Conservation (phyloP, 2,113 vertebrate genomes). For the Hypomesus transpacificus region DNA sequence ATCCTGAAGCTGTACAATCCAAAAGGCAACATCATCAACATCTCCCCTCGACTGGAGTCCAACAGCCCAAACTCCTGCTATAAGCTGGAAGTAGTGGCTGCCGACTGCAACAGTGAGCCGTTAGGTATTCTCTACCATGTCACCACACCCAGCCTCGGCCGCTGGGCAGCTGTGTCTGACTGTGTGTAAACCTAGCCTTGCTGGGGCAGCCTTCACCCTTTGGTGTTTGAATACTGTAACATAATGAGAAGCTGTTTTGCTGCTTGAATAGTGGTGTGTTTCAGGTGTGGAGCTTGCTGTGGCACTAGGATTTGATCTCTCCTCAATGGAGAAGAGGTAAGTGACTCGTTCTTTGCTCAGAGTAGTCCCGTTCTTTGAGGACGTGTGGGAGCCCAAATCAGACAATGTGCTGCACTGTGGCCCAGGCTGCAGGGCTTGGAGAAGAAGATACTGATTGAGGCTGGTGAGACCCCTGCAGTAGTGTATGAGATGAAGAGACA, state of each 20-base stretch:
- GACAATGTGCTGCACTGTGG: neutral
- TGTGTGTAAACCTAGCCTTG: neutral
- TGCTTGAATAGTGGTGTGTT: constrained; percentile 16
- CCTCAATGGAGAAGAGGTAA: constrained; percentile 77
- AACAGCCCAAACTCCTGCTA: constrained; percentile 65
- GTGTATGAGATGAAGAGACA: constrained; percentile 76
- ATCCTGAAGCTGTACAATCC: constrained; percentile 77
- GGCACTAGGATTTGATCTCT: constrained; percentile 71
- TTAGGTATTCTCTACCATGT: constrained; percentile 58
- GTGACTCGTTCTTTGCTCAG: neutral
- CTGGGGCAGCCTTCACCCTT: neutral
- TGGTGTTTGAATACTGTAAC: neutral
- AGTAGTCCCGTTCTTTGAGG: too few species aligned
- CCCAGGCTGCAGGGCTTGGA: constrained; percentile 72
- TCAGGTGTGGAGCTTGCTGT: constrained; percentile 64
- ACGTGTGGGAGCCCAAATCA: too few species aligned
- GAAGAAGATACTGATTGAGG: constrained; percentile 68
- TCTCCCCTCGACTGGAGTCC: constrained; percentile 68
- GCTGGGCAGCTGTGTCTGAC: neutral
- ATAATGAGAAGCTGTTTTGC: neutral
- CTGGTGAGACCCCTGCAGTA: constrained; percentile 63
- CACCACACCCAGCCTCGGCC: neutral
- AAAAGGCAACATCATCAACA: constrained; percentile 77
- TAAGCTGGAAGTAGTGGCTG: constrained; percentile 76
- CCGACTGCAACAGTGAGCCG: constrained; percentile 70